Base-by-base conservation (phyloP, 2,113 vertebrate genomes). In the Odobenus rosmarus region DNA sequence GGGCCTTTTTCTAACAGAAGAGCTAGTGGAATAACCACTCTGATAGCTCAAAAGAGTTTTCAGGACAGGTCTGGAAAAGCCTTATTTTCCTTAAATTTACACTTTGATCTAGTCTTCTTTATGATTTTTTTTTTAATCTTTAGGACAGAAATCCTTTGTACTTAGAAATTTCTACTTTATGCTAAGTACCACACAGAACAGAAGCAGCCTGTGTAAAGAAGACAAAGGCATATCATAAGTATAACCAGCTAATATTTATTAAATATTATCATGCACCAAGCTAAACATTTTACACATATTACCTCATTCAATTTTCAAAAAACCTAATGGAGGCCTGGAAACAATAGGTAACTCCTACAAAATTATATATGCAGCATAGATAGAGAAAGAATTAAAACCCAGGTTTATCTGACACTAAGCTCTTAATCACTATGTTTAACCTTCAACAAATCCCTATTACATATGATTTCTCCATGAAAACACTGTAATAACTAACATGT, bases 321-420 rank as follows among this genome's bases (percentile, higher is more conserved):
- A 64, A 55, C 14, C 14, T 4, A 93, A 67, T 1, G 1, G 13
- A 77, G 14, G 26, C 28, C 67, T 87, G n/a, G 24, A 93, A 95
- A 31, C n/a, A 64, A 82, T 51, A 72, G 46, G 12, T 49, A 74
- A 88, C 3, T 61, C 59, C 39, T 62, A 90, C 31, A 80, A 96
- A 95, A 71, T 69, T 74, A 82, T 36, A 53, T 19, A 95, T 3
- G 1, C 10, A 97, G 42, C 36, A 80, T 15, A 81, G 46, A 31
- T 85, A 74, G 15, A 89, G 11, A 28, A 49, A 93, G 49, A 96
- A 96, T 79, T 82, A 86, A 95, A 88, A 86, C 8, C 33, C 49
- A 90, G 61, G 10, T 61, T 95, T 82, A 81, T n/a, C 49, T 93
- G 36, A 84, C 23, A 21, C 5, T 95, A 46, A 88, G 11, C 23